Percentiles rank a stretch among this genome's conserved stretches.
These are phyloP conservation scores for Cremastinae sp. DNA, from an alignment of 2,888 invertebrate genomes.

Conservation along the genomic window DNA sequence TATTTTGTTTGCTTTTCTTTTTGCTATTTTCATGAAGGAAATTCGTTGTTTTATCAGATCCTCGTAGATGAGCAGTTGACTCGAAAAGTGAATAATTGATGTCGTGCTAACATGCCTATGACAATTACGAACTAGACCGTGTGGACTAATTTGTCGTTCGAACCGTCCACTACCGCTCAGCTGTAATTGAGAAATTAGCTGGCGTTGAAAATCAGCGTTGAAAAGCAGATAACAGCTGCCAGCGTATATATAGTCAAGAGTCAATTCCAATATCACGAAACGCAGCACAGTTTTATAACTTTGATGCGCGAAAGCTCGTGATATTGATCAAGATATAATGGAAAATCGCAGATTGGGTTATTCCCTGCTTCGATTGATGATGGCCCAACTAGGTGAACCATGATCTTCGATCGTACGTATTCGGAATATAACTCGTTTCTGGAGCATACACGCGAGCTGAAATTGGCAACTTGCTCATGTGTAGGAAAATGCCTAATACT, in stretches of 20 bases:
- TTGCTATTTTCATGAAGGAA: constrained; percentile 19
- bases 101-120: constrained; percentile 11
- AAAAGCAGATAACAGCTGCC: not conserved
- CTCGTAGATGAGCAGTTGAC: not conserved
- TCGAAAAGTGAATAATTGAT: constrained; percentile 19
- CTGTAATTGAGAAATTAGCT: constrained; percentile 12
- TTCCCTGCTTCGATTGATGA: constrained; percentile 23
- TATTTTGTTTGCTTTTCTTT: not conserved
- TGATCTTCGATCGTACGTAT: constrained; percentile 11
- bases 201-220: not conserved
- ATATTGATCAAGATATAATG: constrained; percentile 11
- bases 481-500: not conserved
- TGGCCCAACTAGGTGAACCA: constrained; percentile 5
- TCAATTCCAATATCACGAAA: not conserved
- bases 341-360: constrained; percentile 37
- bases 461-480: constrained; percentile 10
- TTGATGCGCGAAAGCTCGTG: not conserved
- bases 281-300: constrained; percentile 13
- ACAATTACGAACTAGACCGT: constrained; percentile 7
- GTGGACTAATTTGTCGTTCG: constrained; percentile 10
- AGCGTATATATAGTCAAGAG: not conserved
- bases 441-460: not conserved
- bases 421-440: constrained; percentile 14
- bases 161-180: not conserved
- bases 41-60: not conserved